phyloP scores from a whole-genome alignment of 2,113 vertebrate genomes.

The Melanerpes aurifrons region DNA sequence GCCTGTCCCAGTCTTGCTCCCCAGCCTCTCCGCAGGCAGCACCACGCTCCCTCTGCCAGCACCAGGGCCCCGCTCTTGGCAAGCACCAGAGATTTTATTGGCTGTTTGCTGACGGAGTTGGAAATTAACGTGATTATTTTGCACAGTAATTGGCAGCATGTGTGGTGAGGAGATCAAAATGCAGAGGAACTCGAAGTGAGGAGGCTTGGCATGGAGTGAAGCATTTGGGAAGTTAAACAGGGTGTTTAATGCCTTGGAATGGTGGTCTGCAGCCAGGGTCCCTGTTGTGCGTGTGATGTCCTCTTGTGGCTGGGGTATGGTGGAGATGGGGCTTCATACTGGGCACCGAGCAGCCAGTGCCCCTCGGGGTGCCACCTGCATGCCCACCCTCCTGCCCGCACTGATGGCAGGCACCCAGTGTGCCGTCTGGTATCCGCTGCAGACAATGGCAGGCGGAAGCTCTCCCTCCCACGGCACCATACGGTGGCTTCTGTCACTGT shows the following conservation, averaged over 20 bases:
- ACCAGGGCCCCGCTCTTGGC: not conserved
- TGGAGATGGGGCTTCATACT: rapidly evolving
- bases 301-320: not conserved
- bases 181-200: not conserved
- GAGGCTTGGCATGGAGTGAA: not conserved
- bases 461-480: constrained; percentile 6
- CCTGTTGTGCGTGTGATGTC: not conserved
- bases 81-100: not conserved
- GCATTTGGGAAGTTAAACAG: not conserved
- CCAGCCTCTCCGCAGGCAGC: not conserved
- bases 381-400: not conserved
- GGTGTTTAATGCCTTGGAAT: not conserved
- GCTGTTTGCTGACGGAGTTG: not conserved
- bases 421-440: not conserved
- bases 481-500: constrained; percentile 19
- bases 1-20: rapidly evolving
- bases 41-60: rapidly evolving
- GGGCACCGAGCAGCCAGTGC: rapidly evolving
- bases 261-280: not conserved
- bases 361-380: rapidly evolving
- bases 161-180: not conserved
- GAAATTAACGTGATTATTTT: not conserved
- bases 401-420: not conserved
- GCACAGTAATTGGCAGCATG: not conserved
- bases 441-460: constrained; percentile 9